These are phyloP conservation scores for Sparidentex hasta DNA, from an alignment of 2,797 vertebrate genomes.

Conservation along the genomic window DNA sequence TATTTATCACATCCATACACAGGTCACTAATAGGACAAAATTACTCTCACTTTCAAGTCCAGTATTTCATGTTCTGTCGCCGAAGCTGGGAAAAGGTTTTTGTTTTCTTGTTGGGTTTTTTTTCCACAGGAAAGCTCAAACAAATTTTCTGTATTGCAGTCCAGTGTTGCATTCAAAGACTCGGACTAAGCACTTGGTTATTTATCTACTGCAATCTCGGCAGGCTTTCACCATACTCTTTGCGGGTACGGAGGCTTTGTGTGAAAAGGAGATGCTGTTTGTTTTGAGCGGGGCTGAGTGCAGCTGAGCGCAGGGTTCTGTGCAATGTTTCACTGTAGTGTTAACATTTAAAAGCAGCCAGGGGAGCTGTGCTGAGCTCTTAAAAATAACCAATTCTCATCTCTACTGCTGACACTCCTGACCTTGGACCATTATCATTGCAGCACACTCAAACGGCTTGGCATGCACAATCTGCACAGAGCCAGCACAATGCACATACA, in stretches of 20 bases:
- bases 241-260: conserved; percentile 48
- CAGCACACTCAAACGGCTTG: conserved; percentile 64
- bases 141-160: conserved; percentile 27
- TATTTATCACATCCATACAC: conserved; percentile 69
- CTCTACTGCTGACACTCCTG: conserved; percentile 73
- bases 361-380: conserved; percentile 71
- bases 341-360: conserved; percentile 80
- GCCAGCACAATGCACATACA: conserved; percentile 55
- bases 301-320: conserved; percentile 60
- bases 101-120: neutral
- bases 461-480: conserved; percentile 62
- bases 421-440: conserved; percentile 80
- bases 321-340: conserved; percentile 72
- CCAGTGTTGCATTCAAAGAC: conserved; percentile 17
- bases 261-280: conserved; percentile 60
- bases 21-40: conserved; percentile 53
- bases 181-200: conserved; percentile 22
- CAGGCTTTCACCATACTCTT: conserved; percentile 40
- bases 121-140: neutral
- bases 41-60: conserved; percentile 25
- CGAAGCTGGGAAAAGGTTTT: neutral
- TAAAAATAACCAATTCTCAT: conserved; percentile 81
- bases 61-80: conserved; percentile 15
- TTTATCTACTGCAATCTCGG: conserved; percentile 46
- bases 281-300: conserved; percentile 62